phyloP scores from a whole-genome alignment of 2,888 invertebrate species.

The Agonopterix alstromeriana region DNA sequence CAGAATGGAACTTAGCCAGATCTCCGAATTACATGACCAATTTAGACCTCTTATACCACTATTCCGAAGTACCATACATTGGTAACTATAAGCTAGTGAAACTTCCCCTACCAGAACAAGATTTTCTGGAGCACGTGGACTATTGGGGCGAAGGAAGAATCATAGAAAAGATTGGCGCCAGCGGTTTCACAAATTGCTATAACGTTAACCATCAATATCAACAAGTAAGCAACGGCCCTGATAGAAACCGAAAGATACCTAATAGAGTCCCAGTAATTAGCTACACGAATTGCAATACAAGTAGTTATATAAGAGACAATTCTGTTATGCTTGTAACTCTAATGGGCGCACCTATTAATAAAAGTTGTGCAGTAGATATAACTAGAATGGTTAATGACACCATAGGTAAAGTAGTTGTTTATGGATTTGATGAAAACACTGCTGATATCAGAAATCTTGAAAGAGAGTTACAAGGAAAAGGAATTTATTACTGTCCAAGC shows the following conservation, averaged over 20 bases:
- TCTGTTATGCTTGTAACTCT: constrained; percentile 31
- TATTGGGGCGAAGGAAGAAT: constrained; percentile 45
- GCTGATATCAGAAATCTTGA: constrained; percentile 24
- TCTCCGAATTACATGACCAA: constrained; percentile 30
- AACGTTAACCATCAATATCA: constrained; percentile 36
- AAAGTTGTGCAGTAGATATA: constrained; percentile 34
- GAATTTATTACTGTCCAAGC: constrained; percentile 18
- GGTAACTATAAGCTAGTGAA: constrained; percentile 32
- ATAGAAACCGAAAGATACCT: constrained; percentile 32
- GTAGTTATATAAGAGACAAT: constrained; percentile 30
- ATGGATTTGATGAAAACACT: constrained; percentile 22
- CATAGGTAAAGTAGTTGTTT: constrained; percentile 29
- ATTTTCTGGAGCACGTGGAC: constrained; percentile 28
- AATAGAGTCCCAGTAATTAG: constrained; percentile 35
- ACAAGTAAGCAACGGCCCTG: constrained; percentile 34
- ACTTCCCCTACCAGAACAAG: constrained; percentile 18
- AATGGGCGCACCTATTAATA: constrained; percentile 37
- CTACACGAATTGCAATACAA: constrained; percentile 31
- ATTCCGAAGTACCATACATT: constrained; percentile 38
- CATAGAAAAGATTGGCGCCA: constrained; percentile 11
- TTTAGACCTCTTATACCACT: constrained; percentile 28
- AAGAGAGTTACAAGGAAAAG: constrained; percentile 17
- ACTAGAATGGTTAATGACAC: constrained; percentile 30
- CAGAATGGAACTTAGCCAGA: constrained; percentile 10
- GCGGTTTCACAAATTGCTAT: constrained; percentile 33